Base-by-base conservation (phyloP, 2,888 invertebrate species). In the Phlogophora meticulosa region DNA sequence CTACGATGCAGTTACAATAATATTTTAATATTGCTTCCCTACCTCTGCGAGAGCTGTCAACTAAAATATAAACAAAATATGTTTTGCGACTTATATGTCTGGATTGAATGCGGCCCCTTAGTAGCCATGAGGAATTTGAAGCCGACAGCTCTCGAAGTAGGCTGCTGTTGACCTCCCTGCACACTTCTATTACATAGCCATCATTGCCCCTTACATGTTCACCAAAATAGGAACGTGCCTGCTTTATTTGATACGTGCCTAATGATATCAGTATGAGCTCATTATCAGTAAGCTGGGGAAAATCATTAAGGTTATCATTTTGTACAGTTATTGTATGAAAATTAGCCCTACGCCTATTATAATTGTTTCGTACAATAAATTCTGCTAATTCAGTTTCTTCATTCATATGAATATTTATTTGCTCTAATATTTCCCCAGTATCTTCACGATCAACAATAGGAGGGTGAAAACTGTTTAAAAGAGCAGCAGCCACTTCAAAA, bases 401-500 rank as follows among this genome's bases (percentile, higher is more conserved):
- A 2, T 46, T 17, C 4, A 24, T 10, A n/a, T 36, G 46, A 9
- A 58, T 46, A 36, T n/a, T n/a, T n/a, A n/a, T n/a, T n/a, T n/a
- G n/a, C n/a, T n/a, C n/a, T n/a, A n/a, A n/a, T n/a, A 60, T 60
- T 52, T 24, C 17, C 17, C 22, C 38, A 4, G 62, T 36, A 69
- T 63, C 62, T 10, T 53, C 58, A 36, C 69, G 52, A 48, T 55
- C 48, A 4, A 17, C 43, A 28, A 62, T 3, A 58, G 46, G 46
- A 4, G 43, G 45, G 40, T 64, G 59, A 36, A 60, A 69, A 11
- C 15, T 48, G 42, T 60, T 70, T 32, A 59, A 45, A 10, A 69
- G 24, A 1, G 68, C 68, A 17, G 68, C 68, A 22, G 61, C 67
- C 2, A 52, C 40, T n/a, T 4, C 36, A 48, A 62, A 62, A 57